Evolutionary conservation across 2,888 invertebrate genomes (phyloP).

Genomic region (Caprella mutica): DNA sequence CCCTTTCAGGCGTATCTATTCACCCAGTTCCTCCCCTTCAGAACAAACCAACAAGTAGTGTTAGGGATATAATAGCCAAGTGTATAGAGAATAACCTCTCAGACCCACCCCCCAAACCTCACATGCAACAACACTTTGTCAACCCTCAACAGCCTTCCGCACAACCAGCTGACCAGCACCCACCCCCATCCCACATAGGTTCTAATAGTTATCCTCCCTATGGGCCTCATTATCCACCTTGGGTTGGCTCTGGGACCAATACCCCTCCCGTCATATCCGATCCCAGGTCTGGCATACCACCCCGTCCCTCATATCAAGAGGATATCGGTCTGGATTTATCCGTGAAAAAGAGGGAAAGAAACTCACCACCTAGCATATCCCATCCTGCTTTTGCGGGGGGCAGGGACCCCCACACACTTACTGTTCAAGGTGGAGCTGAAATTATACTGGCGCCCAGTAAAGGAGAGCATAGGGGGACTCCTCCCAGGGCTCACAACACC

Average conservation of each 20-base stretch:
- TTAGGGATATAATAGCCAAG: constrained; percentile 1
- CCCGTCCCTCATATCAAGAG: constrained; percentile 10
- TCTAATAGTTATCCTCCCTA: too few species aligned
- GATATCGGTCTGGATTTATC: constrained; percentile 33
- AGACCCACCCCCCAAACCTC: neutral
- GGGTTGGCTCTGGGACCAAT: neutral
- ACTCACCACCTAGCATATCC: constrained; percentile 12
- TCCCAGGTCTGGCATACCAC: constrained; percentile 20
- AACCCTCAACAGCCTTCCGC: too few species aligned
- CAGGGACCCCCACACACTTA: constrained; percentile 14
- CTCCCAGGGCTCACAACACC: constrained; percentile 37
- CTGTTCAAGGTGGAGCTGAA: constrained; percentile 26
- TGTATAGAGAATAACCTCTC: constrained; percentile 6
- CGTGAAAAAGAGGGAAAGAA: constrained; percentile 30
- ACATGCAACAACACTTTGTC: neutral
- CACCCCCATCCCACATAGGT: neutral
- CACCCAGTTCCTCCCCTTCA: constrained; percentile 2
- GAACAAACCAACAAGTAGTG: neutral
- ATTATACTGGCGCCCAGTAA: constrained; percentile 24
- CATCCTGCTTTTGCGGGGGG: constrained; percentile 5
- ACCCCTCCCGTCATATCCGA: constrained; percentile 3
- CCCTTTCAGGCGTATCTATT: neutral
- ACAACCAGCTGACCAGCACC: too few species aligned
- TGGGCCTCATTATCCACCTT: too few species aligned
- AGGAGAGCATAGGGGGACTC: constrained; percentile 22